Evolutionary conservation across 2,113 vertebrate genomes (phyloP).

Genomic region (Mesitornis unicolor): DNA sequence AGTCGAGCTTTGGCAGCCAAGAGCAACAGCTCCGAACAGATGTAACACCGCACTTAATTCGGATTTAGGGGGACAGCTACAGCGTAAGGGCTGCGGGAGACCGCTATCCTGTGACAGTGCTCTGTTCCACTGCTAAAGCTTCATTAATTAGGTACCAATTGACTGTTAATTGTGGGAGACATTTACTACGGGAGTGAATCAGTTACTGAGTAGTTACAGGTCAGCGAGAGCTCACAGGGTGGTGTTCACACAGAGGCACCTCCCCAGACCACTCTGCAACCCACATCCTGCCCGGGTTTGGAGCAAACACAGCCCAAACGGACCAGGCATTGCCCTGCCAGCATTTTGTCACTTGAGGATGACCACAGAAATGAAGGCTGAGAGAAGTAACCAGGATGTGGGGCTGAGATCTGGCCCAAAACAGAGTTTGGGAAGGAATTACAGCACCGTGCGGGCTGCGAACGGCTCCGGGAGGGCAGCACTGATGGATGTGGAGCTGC

Average conservation of each 20-base stretch:
- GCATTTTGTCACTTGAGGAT: no score
- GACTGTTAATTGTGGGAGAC: constrained; percentile 26
- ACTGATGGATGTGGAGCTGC: no score
- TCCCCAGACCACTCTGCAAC: fast-evolving
- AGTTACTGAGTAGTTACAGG: background rate
- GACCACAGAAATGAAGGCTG: no score
- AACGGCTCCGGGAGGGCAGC: no score
- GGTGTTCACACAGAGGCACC: background rate
- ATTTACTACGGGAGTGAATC: background rate
- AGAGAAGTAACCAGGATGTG: no score
- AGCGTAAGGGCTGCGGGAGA: constrained; percentile 29
- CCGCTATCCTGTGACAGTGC: constrained; percentile 43
- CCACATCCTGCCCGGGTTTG: no score
- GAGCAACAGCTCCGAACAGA: background rate
- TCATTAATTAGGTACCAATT: constrained; percentile 64
- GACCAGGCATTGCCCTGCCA: no score
- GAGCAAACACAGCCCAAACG: no score
- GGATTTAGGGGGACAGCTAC: constrained; percentile 48
- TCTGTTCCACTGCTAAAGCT: constrained; percentile 40
- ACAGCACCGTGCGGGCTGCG: no score
- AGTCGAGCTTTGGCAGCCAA: background rate
- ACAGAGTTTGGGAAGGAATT: no score
- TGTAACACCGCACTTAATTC: constrained; percentile 2
- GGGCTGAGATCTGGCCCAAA: no score
- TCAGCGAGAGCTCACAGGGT: background rate